These are phyloP conservation scores for Griposia aprilina DNA, from an alignment of 2,888 invertebrate genomes.

Conservation along the genomic window DNA sequence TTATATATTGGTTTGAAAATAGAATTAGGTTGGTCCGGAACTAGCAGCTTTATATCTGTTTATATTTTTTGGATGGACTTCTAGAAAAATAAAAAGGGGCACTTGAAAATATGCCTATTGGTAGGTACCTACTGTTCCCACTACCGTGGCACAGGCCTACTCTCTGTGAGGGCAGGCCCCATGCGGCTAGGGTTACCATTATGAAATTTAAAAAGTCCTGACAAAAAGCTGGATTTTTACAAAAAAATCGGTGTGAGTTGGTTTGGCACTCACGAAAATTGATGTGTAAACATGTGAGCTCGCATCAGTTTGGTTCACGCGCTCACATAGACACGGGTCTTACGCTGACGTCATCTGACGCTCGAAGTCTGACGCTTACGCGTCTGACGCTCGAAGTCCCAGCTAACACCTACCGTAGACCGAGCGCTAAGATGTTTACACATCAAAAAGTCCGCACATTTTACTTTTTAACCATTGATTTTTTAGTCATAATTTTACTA, in stretches of 20 bases:
- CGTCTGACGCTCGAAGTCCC: too few relatives aligned
- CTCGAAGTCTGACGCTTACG: too few relatives aligned
- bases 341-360: too few relatives aligned
- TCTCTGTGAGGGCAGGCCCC: background rate
- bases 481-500: too few relatives aligned
- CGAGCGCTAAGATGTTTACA: too few relatives aligned
- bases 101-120: background rate
- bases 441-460: background rate
- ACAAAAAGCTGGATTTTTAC: too few relatives aligned
- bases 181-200: background rate
- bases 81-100: background rate
- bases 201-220: background rate
- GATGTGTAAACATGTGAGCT: too few relatives aligned
- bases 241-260: too few relatives aligned
- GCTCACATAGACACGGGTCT: too few relatives aligned
- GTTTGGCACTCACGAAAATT: too few relatives aligned
- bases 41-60: conserved; percentile 14
- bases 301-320: too few relatives aligned
- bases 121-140: background rate
- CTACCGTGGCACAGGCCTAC: background rate
- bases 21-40: conserved; percentile 32
- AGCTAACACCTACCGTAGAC: too few relatives aligned
- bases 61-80: background rate
- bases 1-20: conserved; percentile 19
- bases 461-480: background rate